Evolutionary conservation across 2,797 vertebrate species (phyloP), one percentile per base, ranked within the genome.

Genomic region (Onychomys leucogaster): DNA sequence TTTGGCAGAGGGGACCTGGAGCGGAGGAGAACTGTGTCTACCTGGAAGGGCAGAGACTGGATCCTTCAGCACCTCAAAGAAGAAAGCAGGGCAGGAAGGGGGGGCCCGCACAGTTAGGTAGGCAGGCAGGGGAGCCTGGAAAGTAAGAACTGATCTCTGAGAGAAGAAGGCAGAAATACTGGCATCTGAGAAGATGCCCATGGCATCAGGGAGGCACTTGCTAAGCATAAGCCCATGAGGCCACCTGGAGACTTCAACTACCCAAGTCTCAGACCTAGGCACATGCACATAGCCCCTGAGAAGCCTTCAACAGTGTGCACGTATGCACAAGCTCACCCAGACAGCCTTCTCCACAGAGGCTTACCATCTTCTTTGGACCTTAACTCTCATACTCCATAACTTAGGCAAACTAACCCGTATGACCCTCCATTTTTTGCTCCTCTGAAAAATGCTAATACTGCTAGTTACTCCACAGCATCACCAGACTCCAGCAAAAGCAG

Each of bases 101-200:
- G 27, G 59, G 55, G 78, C 46, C 46, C 11, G 65, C 34, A 25
- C 43, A 76, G 32, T 34, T 59, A 32, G 61, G 61, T 52, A 67
- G 59, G 49, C 71, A 91, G 80, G 78, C 25, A 2, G 32, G 25
- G 0, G 4, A 46, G 27, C 43, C 21, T 21, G 78, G 29, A 37
- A 29, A 37, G 52, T 55, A 55, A 55, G 52, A 55, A 55, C 8
- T 4, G 21, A 52, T 9, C 16, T 19, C 43, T 52, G 32, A 78
- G 46, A 7, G 14, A 41, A 82, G 32, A 37, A 23, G n/a, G 80
- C 21, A 43, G 46, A 9, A 6, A 46, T 4, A 4, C 7, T 13
- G 8, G n/a, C 1, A 34, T 23, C 10, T 1, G 5, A 32, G 21
- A 67, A 21, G 16, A 11, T 4, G 46, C 19, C 75, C 12, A 2